Base-by-base conservation (phyloP, 2,888 invertebrate genomes). In the Microplitis manilae region DNA sequence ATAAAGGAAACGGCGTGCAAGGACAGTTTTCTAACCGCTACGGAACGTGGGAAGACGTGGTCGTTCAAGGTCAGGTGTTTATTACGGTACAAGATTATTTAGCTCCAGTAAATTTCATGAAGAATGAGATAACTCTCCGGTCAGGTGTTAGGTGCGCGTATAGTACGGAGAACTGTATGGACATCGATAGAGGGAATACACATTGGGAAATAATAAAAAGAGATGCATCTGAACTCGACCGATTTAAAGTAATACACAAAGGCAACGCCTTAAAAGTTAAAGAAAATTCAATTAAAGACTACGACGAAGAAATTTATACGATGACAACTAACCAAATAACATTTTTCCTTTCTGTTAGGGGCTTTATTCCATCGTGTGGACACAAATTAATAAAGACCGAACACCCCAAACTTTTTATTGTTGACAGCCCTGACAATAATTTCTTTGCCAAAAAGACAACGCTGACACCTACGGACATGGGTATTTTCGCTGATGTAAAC, bases 401-500 rank as follows among this genome's bases (percentile, higher is more conserved):
- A 20, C 20, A 20, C 20, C 20, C 2, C 20, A 20, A 20, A 20
- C 20, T 20, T 20, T 20, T 20, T 1, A 20, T 20, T 20, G 1
- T 20, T 20, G 20, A 20, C 20, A 20, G 20, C 20, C 20, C 20
- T 0, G 20, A 20, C 20, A 20, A 20, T 20, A 20, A 20, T 4
- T 61, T 68, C 1, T 76, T 79, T 7, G 30, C 60, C 0, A 6
- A 41, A 0, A 70, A 68, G 64, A 41, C 6, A n/a, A 15, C 4
- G 30, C 8, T 76, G 0, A 41, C 15, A 7, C 20, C 17, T 6
- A 30, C 17, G 0, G 64, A 79, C 38, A 64, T 79, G 8, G 78
- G 81, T 40, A 15, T 81, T 7, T 73, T 78, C 6, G n/a, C 40
- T 0, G 81, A 82, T 50, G 73, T 81, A 6, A 81, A 81, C 41